Base-by-base conservation (phyloP, 2,888 invertebrate genomes). In the Aproaerema taeniolella region DNA sequence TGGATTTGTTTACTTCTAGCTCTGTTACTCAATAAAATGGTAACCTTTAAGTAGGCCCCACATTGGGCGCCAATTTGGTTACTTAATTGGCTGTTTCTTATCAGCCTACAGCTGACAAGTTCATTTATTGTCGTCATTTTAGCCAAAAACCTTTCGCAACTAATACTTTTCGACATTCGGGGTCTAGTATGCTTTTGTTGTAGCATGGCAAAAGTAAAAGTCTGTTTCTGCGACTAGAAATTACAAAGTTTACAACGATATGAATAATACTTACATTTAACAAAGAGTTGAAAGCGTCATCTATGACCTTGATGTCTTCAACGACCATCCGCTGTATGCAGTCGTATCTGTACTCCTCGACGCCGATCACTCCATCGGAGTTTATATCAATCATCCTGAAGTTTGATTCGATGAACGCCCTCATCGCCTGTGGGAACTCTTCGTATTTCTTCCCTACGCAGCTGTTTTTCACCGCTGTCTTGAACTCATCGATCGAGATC, bases 351-450 rank as follows among this genome's bases (percentile, higher is more conserved):
- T 91, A 95, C 80, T 95, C 95, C 49, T 95, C 93, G 1, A 93
- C 81, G 8, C 90, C 93, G 46, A 95, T 91, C 8, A 94, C 88
- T 2, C 95, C 95, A 58, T 95, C 95, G 41, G 90, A 90, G 61
- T 95, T 93, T 42, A 94, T 87, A 61, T 95, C 95, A 31, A 94
- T 91, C 88, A 93, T 89, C 64, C 91, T 91, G 71, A 95, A 95
- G 76, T 94, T 94, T 38, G 92, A 91, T 69, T 95, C 94, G 63
- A 95, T 95, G 70, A 95, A 95, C 66, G 94, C 93, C 64, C 91
- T 93, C 92, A 95, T 93, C 2, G 95, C 93, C 74, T 94, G 93
- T 0, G 95, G 95, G 62, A 95, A 94, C 44, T 94, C 93, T 8
- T 90, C 90, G 63, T 93, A 95, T 47, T 89, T 88, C 58, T 91